Base-by-base conservation (phyloP, 2,113 vertebrate genomes). In the Edolisoma coerulescens region DNA sequence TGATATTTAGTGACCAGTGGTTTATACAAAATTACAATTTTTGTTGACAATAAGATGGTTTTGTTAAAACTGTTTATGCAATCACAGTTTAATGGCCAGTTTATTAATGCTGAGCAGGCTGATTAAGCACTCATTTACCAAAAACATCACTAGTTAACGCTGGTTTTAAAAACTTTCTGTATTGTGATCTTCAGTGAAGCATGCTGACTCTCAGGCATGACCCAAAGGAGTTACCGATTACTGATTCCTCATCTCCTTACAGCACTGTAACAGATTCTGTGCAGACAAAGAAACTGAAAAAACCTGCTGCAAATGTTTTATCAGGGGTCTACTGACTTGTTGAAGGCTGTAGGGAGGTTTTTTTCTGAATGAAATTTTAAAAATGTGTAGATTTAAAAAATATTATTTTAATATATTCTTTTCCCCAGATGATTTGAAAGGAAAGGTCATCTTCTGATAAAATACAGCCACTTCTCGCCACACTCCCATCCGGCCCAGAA, bases 361-460 rank as follows among this genome's bases (percentile, higher is more conserved):
- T 49, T 81, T 80, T 59, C 37, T 59, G 17, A 83, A 30, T 59
- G 13, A 33, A 50, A 60, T 54, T 68, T 76, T 18, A 5, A 20
- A 65, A 52, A 26, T 42, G 2, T 2, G 0, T 70, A 8, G 45
- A 21, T 81, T 37, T 42, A 0, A 2, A 13, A 84, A 70, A 28
- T 84, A 35, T 24, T 61, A 87, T 63, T 57, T 35, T 17, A 26
- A 15, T 16, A 11, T 22, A 61, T 35, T 74, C 10, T 45, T 50
- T 61, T 18, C 4, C 22, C 14, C 4, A 16, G 12, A 20, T 77
- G 28, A 54, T 87, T 84, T 83, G 70, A 57, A 71, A 68, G 13
- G 23, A 63, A 84, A 39, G 20, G 26, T 57, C 1, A 6, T 85
- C 21, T 20, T 86, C 33, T 80, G 32, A 23, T 39, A 45, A 82